A percentile compares a stretch with the other conserved stretches of the same genome.
Evolutionary conservation across 2,797 vertebrate genomes (phyloP).

Genomic region (Sebastes vulpes): DNA sequence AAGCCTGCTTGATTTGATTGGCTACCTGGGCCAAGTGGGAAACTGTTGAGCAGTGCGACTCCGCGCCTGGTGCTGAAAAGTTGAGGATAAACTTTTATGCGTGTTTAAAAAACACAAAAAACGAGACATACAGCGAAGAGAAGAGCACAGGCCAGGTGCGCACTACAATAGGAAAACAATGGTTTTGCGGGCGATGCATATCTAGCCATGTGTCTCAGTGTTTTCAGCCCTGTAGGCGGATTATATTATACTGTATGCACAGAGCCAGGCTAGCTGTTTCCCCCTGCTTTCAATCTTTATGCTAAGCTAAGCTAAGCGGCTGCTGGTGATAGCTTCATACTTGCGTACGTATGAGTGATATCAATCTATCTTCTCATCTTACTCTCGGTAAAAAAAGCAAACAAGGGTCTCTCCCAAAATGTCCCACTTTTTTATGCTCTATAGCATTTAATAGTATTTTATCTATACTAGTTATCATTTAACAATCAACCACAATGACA

Average conservation of each 20-base stretch:
- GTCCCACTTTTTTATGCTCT: not conserved
- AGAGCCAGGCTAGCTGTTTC: not conserved
- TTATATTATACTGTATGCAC: not conserved
- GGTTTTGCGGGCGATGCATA: no score
- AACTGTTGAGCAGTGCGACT: no score
- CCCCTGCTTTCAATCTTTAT: not conserved
- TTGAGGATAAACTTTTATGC: no score
- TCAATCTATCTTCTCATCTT: not conserved
- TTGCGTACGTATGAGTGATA: fast-evolving
- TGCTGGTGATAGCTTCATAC: no score
- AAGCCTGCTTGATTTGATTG: no score
- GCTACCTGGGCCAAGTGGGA: no score
- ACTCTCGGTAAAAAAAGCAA: not conserved
- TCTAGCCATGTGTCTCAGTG: no score
- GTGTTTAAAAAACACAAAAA: fast-evolving
- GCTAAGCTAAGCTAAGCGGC: no score
- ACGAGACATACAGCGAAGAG: no score
- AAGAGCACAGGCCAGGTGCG: fast-evolving
- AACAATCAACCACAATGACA: not conserved
- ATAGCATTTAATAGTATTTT: not conserved
- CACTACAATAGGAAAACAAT: no score
- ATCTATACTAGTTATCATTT: not conserved
- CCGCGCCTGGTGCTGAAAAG: no score
- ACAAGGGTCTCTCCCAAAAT: not conserved
- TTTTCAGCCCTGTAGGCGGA: no score